Conservation (phyloP, 2,888 invertebrate species). For the Xestoiulus laeticollis region DNA sequence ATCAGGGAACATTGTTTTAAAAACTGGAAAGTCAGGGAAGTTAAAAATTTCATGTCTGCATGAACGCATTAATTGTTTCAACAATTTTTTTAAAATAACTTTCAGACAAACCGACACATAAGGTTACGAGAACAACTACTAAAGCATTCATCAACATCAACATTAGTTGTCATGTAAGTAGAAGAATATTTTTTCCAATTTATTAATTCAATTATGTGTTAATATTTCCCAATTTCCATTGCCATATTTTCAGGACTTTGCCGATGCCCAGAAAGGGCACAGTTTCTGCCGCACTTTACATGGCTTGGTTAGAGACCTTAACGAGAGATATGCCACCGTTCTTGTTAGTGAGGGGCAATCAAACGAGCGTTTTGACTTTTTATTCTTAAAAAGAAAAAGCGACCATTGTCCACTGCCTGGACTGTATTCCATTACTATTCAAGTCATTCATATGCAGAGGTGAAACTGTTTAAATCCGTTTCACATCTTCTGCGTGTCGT, state of each 20-base stretch:
- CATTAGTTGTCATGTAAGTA: constrained; percentile 88
- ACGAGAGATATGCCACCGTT: constrained; percentile 90
- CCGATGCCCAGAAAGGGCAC: constrained; percentile 94
- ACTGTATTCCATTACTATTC: constrained; percentile 43
- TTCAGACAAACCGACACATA: constrained; percentile 84
- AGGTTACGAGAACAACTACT: constrained; percentile 85
- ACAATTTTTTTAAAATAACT: neutral
- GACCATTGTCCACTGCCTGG: neutral
- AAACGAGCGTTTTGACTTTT: constrained; percentile 56
- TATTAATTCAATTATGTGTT: neutral
- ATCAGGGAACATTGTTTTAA: too few species aligned
- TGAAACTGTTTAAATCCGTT: neutral
- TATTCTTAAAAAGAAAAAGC: constrained; percentile 54
- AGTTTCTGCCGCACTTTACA: constrained; percentile 89
- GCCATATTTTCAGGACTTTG: constrained; percentile 74
- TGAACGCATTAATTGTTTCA: too few species aligned
- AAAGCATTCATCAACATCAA: constrained; percentile 82
- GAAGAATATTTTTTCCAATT: neutral
- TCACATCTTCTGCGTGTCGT: neutral
- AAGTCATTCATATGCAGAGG: constrained; percentile 32
- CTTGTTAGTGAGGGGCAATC: constrained; percentile 66
- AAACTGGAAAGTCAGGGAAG: too few species aligned
- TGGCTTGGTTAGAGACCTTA: constrained; percentile 95
- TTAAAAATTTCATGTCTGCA: too few species aligned
- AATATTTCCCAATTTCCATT: neutral